Conservation (phyloP, 2,113 vertebrate species). For the Suricata suricatta region DNA sequence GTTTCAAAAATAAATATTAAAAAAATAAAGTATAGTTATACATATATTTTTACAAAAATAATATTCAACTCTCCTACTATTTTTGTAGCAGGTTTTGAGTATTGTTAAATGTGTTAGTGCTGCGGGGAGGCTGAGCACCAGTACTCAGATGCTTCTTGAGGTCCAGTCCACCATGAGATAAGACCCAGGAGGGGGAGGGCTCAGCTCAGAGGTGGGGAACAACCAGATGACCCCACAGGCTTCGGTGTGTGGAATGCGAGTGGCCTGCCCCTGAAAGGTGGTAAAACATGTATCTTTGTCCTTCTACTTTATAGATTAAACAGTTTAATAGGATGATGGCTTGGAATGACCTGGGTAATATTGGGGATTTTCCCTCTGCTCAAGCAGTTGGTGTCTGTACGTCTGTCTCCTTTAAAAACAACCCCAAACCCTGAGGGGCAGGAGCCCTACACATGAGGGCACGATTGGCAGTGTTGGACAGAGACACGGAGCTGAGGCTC, state of each 20-base stretch:
- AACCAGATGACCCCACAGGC: rapidly evolving
- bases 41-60: not conserved
- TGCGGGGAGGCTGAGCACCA: not conserved
- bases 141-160: not conserved
- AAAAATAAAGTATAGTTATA: not conserved
- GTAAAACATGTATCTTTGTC: not conserved
- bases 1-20: too few species aligned
- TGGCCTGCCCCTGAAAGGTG: too few species aligned
- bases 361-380: not conserved
- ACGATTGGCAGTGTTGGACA: not conserved
- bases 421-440: not conserved
- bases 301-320: not conserved
- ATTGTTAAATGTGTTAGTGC: not conserved
- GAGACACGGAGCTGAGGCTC: not conserved
- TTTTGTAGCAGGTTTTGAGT: not conserved
- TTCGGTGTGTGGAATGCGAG: rapidly evolving
- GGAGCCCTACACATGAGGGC: not conserved
- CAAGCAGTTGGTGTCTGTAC: not conserved
- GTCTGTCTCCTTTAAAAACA: not conserved
- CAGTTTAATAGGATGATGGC: not conserved
- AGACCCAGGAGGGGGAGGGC: not conserved
- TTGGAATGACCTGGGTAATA: not conserved
- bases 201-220: rapidly evolving
- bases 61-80: not conserved
- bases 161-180: not conserved